Percentiles rank a stretch among this genome's conserved stretches.
phyloP scores from a whole-genome alignment of 2,888 invertebrate genomes.

The Saturnia japonica region DNA sequence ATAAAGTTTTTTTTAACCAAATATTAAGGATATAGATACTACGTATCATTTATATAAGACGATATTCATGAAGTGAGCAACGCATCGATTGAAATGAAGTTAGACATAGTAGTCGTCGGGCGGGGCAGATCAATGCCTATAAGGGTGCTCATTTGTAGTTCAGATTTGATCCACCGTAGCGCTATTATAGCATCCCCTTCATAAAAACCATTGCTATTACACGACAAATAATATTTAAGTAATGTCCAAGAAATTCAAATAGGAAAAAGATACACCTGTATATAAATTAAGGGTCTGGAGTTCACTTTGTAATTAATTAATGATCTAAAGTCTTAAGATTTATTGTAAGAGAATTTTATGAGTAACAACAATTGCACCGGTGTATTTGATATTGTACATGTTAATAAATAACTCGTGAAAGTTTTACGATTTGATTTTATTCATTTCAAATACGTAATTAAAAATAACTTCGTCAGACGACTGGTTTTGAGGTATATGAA shows the following conservation, averaged over 20 bases:
- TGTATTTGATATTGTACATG: neutral
- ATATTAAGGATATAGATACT: conserved; percentile 74
- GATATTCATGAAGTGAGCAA: conserved; percentile 69
- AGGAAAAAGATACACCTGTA: neutral
- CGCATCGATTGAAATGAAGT: conserved; percentile 61
- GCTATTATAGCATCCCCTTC: conserved; percentile 32
- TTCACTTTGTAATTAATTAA: neutral
- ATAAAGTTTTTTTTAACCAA: conserved; percentile 63
- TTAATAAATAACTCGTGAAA: neutral
- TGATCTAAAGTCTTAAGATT: neutral
- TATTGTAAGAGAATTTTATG: neutral
- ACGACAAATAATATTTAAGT: neutral
- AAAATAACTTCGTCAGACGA: no score
- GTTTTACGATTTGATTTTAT: neutral
- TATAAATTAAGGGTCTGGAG: neutral
- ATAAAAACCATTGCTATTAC: conserved; percentile 10
- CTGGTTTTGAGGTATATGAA: no score
- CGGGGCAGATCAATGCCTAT: conserved; percentile 69
- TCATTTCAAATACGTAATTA: neutral
- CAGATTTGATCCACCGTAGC: conserved; percentile 41
- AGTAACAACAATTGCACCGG: neutral
- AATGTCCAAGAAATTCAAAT: neutral
- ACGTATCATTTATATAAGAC: conserved; percentile 71
- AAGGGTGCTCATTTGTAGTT: conserved; percentile 50
- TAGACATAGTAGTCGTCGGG: conserved; percentile 54